Evolutionary conservation across 2,797 vertebrate species (phyloP).

Genomic region (Phaenicophaeus curvirostris): DNA sequence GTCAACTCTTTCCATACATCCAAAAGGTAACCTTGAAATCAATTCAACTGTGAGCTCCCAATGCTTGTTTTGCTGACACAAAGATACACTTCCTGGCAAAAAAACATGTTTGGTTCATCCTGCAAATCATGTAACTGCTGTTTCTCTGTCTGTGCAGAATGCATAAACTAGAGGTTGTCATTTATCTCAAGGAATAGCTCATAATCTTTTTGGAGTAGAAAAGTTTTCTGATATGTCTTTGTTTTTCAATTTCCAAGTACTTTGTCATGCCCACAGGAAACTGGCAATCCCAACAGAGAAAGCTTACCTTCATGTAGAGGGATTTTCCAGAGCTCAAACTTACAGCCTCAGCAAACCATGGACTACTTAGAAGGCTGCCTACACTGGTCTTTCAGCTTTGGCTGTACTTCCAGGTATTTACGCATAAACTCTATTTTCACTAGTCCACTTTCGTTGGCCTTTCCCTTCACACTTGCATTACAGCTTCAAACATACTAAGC

Average conservation of each 20-base stretch:
- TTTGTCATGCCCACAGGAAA: not conserved
- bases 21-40: not conserved
- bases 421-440: not conserved
- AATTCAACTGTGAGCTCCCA: not conserved
- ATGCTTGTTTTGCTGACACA: not conserved
- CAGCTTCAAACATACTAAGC: not conserved
- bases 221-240: not conserved
- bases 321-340: not conserved
- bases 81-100: not conserved
- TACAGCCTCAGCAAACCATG: not conserved
- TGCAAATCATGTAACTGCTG: not conserved
- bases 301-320: not conserved
- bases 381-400: not conserved
- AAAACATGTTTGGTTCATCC: not conserved
- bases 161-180: not conserved
- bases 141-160: not conserved
- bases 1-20: not conserved
- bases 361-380: not conserved
- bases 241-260: not conserved
- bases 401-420: not conserved
- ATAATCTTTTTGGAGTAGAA: not conserved
- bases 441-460: not conserved
- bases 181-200: not conserved
- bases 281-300: not conserved
- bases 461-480: not conserved